These are phyloP conservation scores for Drosophila parvula DNA, from an alignment of 1,140 invertebrate species.

Conservation along the genomic window DNA sequence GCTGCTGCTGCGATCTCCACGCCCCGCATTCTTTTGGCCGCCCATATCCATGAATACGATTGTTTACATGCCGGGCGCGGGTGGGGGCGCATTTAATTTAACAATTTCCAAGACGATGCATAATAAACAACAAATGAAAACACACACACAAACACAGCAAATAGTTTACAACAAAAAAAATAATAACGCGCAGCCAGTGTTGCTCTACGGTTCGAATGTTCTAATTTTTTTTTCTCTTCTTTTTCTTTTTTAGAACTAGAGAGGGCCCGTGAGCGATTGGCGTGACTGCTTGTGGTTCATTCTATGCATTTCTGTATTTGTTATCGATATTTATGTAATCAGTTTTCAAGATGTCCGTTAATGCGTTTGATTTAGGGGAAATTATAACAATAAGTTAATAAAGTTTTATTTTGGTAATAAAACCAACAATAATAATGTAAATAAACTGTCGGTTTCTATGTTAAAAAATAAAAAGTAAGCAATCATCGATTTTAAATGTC, in stretches of 20 bases:
- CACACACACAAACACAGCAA: conserved; percentile 43
- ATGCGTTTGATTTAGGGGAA: not conserved
- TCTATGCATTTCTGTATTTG: not conserved
- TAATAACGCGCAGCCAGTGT: conserved; percentile 18
- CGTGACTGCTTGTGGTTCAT: not conserved
- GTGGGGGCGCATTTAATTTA: conserved; percentile 61
- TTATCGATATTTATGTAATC: not conserved
- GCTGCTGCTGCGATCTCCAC: conserved; percentile 20
- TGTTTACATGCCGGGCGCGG: conserved; percentile 38
- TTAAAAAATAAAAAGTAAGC: too few species aligned
- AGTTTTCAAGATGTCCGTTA: not conserved
- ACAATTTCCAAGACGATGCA: conserved; percentile 53
- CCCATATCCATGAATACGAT: conserved; percentile 40
- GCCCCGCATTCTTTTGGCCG: conserved; percentile 53
- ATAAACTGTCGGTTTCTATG: too few species aligned
- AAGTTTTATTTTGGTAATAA: too few species aligned
- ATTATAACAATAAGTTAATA: not conserved
- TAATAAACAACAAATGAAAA: conserved; percentile 63
- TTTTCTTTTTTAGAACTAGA: conserved; percentile 13
- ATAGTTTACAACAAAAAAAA: conserved; percentile 66
- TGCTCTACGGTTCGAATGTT: conserved; percentile 16
- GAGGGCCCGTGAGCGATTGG: not conserved
- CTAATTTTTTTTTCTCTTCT: conserved; percentile 8
- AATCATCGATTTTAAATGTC: too few species aligned
- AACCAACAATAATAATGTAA: too few species aligned